Evolutionary conservation across 2,888 invertebrate genomes (phyloP).

Genomic region (Bugulina stolonifera): DNA sequence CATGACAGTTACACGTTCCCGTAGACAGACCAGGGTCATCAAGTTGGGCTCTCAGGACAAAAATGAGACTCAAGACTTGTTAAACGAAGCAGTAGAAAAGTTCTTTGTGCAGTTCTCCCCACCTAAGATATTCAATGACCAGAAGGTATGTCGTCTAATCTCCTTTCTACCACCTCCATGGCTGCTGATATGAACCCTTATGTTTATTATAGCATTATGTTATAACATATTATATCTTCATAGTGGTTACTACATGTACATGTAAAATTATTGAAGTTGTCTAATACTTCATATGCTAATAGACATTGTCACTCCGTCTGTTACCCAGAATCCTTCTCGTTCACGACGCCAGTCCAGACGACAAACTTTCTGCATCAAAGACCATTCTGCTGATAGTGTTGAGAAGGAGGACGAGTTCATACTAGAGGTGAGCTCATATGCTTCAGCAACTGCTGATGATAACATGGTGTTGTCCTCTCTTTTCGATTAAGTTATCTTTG

Average conservation of each 20-base stretch:
- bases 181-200: too few species aligned
- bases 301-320: too few species aligned
- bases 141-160: background rate
- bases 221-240: too few species aligned
- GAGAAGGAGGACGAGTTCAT: background rate
- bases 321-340: too few species aligned
- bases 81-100: background rate
- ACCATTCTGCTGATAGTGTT: background rate
- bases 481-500: too few species aligned
- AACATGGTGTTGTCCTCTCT: too few species aligned
- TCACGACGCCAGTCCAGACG: background rate
- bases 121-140: background rate
- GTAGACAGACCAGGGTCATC: background rate
- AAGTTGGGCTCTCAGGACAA: background rate
- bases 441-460: too few species aligned
- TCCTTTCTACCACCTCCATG: too few species aligned
- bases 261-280: too few species aligned
- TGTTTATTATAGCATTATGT: too few species aligned
- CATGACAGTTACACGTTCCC: background rate
- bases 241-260: too few species aligned
- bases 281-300: too few species aligned
- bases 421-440: background rate
- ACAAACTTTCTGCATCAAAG: background rate
- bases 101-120: background rate
- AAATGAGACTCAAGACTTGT: background rate